Evolutionary conservation across 2,113 vertebrate genomes (phyloP).

Genomic region (Ondatra zibethicus): DNA sequence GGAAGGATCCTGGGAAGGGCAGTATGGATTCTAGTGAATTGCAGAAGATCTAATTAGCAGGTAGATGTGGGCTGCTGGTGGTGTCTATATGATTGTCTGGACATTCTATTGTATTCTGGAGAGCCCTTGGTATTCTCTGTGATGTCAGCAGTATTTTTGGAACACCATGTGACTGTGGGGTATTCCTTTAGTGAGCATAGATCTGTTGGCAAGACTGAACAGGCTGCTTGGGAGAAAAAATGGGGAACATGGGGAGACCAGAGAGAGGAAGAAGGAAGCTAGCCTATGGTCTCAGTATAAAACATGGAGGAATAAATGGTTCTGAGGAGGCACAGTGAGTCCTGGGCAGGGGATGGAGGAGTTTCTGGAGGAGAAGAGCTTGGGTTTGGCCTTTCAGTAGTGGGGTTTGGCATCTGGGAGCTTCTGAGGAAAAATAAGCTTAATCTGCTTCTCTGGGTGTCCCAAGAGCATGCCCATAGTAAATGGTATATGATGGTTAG

Average conservation of each 20-base stretch:
- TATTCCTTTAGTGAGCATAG: neutral
- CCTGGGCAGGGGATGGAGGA: neutral
- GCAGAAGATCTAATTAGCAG: neutral
- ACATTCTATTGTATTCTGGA: neutral
- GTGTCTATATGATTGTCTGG: neutral
- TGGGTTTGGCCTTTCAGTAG: neutral
- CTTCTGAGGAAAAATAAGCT: neutral
- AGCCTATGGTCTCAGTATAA: neutral
- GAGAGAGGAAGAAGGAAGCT: neutral
- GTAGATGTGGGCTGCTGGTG: too few species aligned
- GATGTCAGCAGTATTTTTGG: neutral
- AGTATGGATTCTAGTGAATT: neutral
- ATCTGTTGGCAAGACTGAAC: neutral
- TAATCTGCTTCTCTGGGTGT: neutral
- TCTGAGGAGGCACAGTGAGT: neutral
- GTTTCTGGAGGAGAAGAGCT: neutral
- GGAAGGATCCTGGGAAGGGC: neutral
- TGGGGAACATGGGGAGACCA: neutral
- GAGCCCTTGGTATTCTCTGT: neutral
- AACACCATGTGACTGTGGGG: neutral
- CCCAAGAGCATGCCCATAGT: neutral
- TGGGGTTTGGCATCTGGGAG: neutral
- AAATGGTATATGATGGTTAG: too few species aligned
- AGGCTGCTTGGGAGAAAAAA: neutral
- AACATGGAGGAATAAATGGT: neutral